Evolutionary conservation across 2,113 vertebrate genomes (phyloP).

Genomic region (Urocitellus parryii): DNA sequence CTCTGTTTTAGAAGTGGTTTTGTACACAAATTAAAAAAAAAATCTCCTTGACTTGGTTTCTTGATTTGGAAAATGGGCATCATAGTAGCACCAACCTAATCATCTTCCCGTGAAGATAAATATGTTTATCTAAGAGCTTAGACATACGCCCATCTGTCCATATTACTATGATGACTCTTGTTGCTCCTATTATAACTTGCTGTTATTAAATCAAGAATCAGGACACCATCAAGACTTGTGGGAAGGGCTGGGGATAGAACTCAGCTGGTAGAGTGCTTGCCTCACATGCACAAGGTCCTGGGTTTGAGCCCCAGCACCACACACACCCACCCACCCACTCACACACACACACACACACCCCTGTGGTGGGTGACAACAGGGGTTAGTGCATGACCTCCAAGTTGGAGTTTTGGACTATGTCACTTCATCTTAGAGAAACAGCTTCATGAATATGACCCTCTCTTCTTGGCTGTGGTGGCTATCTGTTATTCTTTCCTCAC

Average conservation of each 20-base stretch:
- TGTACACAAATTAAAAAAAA: not conserved
- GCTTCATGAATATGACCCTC: not conserved
- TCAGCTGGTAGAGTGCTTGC: too few relatives aligned
- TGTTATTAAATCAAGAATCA: not conserved
- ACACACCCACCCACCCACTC: too few relatives aligned
- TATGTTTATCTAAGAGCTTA: not conserved
- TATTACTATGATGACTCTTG: not conserved
- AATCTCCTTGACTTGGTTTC: not conserved
- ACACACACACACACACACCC: too few relatives aligned
- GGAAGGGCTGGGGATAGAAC: too few relatives aligned
- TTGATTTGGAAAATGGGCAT: not conserved
- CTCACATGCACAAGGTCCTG: too few relatives aligned
- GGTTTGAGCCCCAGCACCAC: too few relatives aligned
- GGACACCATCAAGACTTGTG: not conserved
- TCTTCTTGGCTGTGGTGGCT: not conserved
- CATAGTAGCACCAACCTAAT: not conserved
- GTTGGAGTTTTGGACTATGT: not conserved
- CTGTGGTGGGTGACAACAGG: not conserved
- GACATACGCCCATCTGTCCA: not conserved
- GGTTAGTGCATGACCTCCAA: accelerated
- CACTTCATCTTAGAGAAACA: not conserved
- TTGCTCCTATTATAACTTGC: not conserved
- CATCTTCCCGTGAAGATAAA: not conserved
- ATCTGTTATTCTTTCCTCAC: not conserved
- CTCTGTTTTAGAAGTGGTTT: not conserved